Evolutionary conservation across 2,797 vertebrate genomes (phyloP), one percentile per base, ranked within the genome.

Genomic region (Falco concolor): DNA sequence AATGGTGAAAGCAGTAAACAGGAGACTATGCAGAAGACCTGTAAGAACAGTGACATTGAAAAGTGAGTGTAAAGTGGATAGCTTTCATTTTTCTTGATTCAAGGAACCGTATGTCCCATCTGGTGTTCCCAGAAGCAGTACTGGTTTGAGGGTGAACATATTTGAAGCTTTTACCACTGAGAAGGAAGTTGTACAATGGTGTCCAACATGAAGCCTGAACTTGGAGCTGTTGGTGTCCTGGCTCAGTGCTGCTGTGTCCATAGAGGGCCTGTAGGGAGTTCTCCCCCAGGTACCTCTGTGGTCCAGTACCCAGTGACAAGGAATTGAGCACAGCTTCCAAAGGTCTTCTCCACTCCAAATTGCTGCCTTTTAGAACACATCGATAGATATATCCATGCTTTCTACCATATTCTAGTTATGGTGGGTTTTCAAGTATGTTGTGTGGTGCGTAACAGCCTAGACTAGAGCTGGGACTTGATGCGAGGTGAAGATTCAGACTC

Each of bases 1-100:
- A 99, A 99, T 12, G 99, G 99, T 6, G 99, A 99, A 96, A 98
- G 98, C 98, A 99, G 98, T 98, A 99, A 99, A 97, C 99, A 98
- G 82, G 99, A 99, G 92, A 98, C 98, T 91, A 98, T 98, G 98
- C 98, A 99, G 95, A 98, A 99, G 90, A 99, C 98, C 77, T 98
- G 98, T 98, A 98, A 99, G 98, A 97, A 98, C 95, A 98, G 98
- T 94, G 99, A 99, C 97, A 99, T 99, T 27, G 99, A 99, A 97
- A 99, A 99, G 99, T 99, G 97, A 98, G 99, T 98, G 59, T 64
- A 12, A 89, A 93, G 27, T 38, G 64, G 25, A 69, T 74, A 42
- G 25, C 49, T 91, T 93, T 76, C 5, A 17, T 63, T 95, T 76
- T 67, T 56, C 32, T 57, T 77, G 23, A 56, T 92, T 60, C 63